These are phyloP conservation scores for Mohoua ochrocephala DNA, from an alignment of 2,113 vertebrate genomes.

Conservation along the genomic window DNA sequence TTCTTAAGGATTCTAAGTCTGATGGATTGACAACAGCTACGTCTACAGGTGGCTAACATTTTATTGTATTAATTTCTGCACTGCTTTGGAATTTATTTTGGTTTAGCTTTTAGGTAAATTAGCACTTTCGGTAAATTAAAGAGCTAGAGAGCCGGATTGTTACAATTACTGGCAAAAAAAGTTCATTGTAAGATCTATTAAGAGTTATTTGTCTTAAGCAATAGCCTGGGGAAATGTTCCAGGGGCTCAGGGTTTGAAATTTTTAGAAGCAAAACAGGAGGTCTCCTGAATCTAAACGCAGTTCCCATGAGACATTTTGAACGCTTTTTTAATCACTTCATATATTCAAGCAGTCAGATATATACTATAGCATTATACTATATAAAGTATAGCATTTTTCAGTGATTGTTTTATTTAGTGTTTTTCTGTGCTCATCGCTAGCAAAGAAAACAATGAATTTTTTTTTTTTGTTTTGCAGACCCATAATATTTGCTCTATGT, in stretches of 20 bases:
- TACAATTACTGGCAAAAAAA: background rate
- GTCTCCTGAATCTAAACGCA: background rate
- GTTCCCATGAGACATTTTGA: background rate
- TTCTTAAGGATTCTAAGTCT: constrained; percentile 72
- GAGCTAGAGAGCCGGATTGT: background rate
- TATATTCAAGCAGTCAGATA: background rate
- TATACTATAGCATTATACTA: background rate
- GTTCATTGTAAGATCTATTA: background rate
- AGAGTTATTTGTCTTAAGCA: background rate
- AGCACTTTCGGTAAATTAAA: background rate
- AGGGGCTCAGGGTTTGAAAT: background rate
- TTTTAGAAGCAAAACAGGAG: background rate
- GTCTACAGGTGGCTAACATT: constrained; percentile 79
- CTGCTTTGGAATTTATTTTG: background rate
- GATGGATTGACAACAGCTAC: constrained; percentile 79
- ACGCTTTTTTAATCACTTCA: background rate
- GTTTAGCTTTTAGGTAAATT: background rate
- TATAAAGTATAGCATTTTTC: background rate
- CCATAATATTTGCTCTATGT: background rate
- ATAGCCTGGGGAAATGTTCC: background rate
- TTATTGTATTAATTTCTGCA: background rate
- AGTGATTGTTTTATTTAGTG: background rate
- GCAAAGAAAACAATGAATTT: background rate
- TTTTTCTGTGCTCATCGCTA: background rate
- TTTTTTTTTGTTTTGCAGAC: background rate